These are phyloP conservation scores for Danio choprae DNA, from an alignment of 2,797 vertebrate species.

Conservation along the genomic window DNA sequence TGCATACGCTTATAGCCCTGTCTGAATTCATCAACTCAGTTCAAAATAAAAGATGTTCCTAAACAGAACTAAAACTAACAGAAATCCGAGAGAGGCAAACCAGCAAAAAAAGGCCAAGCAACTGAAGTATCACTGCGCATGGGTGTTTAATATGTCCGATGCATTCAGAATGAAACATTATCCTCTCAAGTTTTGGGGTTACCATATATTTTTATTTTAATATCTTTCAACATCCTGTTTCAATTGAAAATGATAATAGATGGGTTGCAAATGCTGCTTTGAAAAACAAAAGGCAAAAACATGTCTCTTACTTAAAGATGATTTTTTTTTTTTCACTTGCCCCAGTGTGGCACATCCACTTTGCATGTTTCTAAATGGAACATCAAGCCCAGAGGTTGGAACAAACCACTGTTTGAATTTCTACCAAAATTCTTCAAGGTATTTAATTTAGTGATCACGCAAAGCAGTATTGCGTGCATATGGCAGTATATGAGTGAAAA, in stretches of 20 bases:
- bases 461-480: not conserved
- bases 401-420: conserved; percentile 9
- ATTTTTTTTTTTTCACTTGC: not conserved
- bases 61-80: not conserved
- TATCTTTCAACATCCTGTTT: not conserved
- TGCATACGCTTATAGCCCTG: not conserved
- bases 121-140: not conserved
- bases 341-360: conserved; percentile 9
- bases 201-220: too few species aligned
- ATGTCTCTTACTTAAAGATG: conserved; percentile 15
- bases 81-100: not conserved
- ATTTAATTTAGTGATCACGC: conserved; percentile 39
- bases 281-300: conserved; percentile 20
- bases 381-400: conserved; percentile 59
- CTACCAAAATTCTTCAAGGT: conserved; percentile 4
- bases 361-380: conserved; percentile 31
- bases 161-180: not conserved
- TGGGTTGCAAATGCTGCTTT: not conserved
- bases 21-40: conserved; percentile 8
- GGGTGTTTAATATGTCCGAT: not conserved
- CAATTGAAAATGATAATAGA: not conserved
- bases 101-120: conserved; percentile 1
- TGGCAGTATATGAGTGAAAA: not conserved
- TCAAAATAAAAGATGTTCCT: conserved; percentile 7
- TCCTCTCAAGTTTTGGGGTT: too few species aligned